These are phyloP conservation scores for Hippopotamyrus pictus DNA, from an alignment of 2,797 vertebrate species.

Conservation along the genomic window DNA sequence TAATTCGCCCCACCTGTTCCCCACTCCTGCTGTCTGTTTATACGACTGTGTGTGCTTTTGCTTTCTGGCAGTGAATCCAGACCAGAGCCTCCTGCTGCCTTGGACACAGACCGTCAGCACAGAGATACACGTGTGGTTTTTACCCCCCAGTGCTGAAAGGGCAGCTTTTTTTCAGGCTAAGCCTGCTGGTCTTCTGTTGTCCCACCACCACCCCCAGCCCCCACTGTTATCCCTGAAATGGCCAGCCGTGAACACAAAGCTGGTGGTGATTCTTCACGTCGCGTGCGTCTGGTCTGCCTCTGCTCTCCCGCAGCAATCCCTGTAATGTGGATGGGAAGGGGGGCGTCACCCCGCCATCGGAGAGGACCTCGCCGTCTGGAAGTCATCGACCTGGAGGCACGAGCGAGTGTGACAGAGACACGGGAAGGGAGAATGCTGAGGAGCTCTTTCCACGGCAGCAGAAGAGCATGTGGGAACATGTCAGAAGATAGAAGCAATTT, in stretches of 20 bases:
- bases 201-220: not conserved
- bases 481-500: not conserved
- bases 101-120: not conserved
- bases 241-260: not conserved
- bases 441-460: not conserved
- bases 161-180: not conserved
- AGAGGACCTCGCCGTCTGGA: not conserved
- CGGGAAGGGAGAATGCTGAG: not conserved
- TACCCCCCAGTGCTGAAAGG: not conserved
- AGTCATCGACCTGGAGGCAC: not conserved
- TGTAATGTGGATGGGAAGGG: not conserved
- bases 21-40: not conserved
- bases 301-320: not conserved
- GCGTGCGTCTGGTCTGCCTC: not conserved
- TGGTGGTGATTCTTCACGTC: not conserved
- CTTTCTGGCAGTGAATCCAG: not conserved
- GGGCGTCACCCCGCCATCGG: not conserved
- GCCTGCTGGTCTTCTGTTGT: not conserved
- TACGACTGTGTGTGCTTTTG: not conserved
- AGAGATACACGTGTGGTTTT: not conserved
- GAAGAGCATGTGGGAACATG: not conserved
- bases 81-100: not conserved
- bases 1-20: constrained; percentile 6
- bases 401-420: not conserved
- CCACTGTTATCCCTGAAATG: not conserved